phyloP scores from a whole-genome alignment of 2,888 invertebrate species.

The Megastigmus dorsalis region DNA sequence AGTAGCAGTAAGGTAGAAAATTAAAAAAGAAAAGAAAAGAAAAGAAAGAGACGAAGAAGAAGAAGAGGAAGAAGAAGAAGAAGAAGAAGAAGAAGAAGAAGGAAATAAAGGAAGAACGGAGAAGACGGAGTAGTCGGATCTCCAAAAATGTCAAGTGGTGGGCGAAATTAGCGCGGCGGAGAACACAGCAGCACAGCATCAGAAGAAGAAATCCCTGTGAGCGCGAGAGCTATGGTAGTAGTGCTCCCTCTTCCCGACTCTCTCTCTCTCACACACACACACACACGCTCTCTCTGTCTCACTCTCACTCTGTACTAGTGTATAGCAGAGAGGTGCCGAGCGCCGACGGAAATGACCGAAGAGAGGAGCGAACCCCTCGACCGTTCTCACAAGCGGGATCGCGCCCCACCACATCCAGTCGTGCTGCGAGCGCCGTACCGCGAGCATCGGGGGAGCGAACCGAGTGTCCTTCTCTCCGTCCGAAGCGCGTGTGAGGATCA shows the following conservation, averaged over 20 bases:
- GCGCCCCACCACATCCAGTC: constrained; percentile 70
- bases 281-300: not conserved
- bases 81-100: no score
- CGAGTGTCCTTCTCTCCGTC: constrained; percentile 2
- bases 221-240: not conserved
- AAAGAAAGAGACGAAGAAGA: no score
- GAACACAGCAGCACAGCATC: not conserved
- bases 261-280: not conserved
- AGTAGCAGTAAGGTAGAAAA: no score
- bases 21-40: no score
- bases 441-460: constrained; percentile 58
- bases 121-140: constrained; percentile 19
- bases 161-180: constrained; percentile 19
- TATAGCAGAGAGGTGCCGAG: no score
- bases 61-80: no score
- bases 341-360: constrained; percentile 61
- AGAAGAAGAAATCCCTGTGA: constrained; percentile 12
- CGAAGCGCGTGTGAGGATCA: constrained; percentile 4
- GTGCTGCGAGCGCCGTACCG: constrained; percentile 70
- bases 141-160: constrained; percentile 33
- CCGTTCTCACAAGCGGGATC: constrained; percentile 57
- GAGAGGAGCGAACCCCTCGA: constrained; percentile 60
- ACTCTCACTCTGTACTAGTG: not conserved
- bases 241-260: not conserved
- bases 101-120: no score